phyloP scores from a whole-genome alignment of 2,888 invertebrate species.

The Xestia c-nigrum region DNA sequence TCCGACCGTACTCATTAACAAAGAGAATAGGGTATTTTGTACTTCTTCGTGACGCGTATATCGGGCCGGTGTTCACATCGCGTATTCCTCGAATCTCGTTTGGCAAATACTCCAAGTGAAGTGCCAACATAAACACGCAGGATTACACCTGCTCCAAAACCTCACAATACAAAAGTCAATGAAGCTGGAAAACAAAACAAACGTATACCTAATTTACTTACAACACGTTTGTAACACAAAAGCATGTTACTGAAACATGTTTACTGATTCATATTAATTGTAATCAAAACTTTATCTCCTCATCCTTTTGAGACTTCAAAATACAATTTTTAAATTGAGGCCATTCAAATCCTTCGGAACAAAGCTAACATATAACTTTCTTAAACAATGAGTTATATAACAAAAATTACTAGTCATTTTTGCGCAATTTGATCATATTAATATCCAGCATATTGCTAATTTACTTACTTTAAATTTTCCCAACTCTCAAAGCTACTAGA shows the following conservation, averaged over 20 bases:
- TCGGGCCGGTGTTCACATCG: background rate
- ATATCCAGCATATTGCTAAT: background rate
- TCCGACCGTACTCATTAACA: rapidly evolving
- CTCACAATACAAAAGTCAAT: background rate
- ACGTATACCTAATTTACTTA: background rate
- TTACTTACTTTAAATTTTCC: background rate
- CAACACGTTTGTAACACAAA: too few species aligned
- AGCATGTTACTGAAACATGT: background rate
- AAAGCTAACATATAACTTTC: background rate
- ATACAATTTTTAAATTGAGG: background rate
- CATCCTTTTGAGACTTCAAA: background rate
- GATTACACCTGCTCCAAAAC: slow-evolving; percentile 2
- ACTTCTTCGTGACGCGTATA: background rate
- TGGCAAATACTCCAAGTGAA: slow-evolving; percentile 18
- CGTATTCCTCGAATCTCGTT: background rate
- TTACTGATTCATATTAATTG: too few species aligned
- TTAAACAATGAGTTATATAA: too few species aligned
- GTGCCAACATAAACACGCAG: slow-evolving; percentile 4
- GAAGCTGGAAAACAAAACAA: background rate
- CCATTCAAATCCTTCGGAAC: background rate
- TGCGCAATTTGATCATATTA: background rate
- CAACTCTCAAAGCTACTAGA: background rate
- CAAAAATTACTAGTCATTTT: background rate
- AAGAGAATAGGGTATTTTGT: background rate
- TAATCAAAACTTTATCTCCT: background rate